phyloP scores from a whole-genome alignment of 2,113 vertebrate species.

The Herpetotheres cachinnans region DNA sequence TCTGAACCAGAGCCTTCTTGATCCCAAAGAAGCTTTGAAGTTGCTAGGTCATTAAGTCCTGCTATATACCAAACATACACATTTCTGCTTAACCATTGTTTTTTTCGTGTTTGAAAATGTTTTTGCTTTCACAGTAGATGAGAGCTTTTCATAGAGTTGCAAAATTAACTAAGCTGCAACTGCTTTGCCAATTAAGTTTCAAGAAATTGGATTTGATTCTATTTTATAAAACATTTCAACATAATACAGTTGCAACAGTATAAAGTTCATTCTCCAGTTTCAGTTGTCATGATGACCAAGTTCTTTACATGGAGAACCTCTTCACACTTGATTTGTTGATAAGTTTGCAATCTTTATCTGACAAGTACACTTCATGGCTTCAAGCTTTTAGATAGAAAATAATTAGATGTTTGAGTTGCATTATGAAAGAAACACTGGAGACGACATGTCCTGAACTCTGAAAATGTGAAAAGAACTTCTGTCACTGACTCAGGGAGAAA shows the following conservation, averaged over 20 bases:
- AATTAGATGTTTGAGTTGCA: not conserved
- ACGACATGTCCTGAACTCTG: not conserved
- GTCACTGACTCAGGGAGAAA: not conserved
- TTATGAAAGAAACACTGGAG: not conserved
- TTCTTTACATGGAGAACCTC: not conserved
- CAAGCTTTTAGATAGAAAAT: not conserved
- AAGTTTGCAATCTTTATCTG: not conserved
- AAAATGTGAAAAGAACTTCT: not conserved
- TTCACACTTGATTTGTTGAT: not conserved
- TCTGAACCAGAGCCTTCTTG: not conserved
- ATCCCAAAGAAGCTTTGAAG: not conserved
- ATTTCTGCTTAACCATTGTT: not conserved
- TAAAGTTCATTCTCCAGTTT: not conserved
- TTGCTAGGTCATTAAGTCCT: not conserved
- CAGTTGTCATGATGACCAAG: accelerated
- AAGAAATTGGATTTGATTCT: not conserved
- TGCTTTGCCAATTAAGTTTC: not conserved
- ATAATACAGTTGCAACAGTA: not conserved
- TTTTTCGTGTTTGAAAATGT: not conserved
- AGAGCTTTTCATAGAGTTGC: not conserved
- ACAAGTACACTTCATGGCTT: not conserved
- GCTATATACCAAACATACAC: not conserved
- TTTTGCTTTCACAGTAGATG: not conserved
- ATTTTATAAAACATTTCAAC: not conserved
- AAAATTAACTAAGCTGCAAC: not conserved